Evolutionary conservation across 2,113 vertebrate genomes (phyloP).

Genomic region (Nycticorax nycticorax): DNA sequence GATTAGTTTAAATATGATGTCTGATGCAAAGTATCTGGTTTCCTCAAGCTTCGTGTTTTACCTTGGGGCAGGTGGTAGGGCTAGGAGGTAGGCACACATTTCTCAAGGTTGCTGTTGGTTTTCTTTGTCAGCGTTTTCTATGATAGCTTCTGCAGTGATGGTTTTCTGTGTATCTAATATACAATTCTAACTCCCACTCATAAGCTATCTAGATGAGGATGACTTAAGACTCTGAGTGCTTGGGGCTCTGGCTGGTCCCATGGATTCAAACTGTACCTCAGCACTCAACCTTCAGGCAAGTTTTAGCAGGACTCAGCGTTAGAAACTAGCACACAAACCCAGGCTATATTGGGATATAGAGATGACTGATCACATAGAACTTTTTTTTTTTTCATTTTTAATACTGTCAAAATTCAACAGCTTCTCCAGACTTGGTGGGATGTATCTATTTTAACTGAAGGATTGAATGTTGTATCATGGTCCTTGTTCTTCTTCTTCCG

Average conservation of each 20-base stretch:
- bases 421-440: not conserved
- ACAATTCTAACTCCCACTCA: not conserved
- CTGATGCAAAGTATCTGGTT: not conserved
- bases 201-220: not conserved
- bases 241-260: not conserved
- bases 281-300: not conserved
- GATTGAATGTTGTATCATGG: not conserved
- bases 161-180: not conserved
- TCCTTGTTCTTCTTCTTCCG: not conserved
- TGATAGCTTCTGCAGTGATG: not conserved
- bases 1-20: not conserved
- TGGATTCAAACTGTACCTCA: not conserved
- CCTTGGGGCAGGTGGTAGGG: not conserved
- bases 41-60: not conserved
- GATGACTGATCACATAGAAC: not conserved
- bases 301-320: not conserved
- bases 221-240: not conserved
- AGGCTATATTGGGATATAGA: not conserved
- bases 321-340: not conserved
- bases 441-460: not conserved
- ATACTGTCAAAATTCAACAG: not conserved
- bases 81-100: not conserved
- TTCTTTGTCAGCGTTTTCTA: not conserved
- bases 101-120: not conserved
- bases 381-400: not conserved